These are phyloP conservation scores for Pseudorasbora parva DNA, from an alignment of 2,113 vertebrate genomes.

Conservation along the genomic window DNA sequence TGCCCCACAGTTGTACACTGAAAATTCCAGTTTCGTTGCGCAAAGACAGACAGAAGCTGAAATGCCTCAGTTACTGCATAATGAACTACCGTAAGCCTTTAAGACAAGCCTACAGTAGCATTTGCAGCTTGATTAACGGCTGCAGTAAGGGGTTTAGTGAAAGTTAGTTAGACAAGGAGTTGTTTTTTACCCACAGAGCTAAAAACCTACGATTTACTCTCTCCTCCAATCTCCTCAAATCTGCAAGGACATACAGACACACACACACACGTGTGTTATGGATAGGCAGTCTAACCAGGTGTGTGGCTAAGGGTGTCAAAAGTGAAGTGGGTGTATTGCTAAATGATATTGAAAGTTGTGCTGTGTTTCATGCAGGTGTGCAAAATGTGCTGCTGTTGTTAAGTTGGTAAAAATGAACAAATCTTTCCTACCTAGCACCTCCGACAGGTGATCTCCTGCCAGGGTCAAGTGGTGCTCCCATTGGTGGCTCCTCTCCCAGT, in stretches of 20 bases:
- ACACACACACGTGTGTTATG: slow-evolving; percentile 52
- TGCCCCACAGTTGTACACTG: slow-evolving; percentile 8
- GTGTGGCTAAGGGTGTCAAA: slow-evolving; percentile 38
- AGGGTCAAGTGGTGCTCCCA: slow-evolving; percentile 85
- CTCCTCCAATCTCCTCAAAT: slow-evolving; percentile 81
- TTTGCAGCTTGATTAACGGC: slow-evolving; percentile 36
- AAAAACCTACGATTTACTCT: slow-evolving; percentile 82
- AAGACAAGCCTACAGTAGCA: slow-evolving; percentile 36
- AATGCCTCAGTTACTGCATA: slow-evolving; percentile 33
- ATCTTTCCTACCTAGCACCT: slow-evolving; percentile 85
- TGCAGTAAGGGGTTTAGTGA: slow-evolving; percentile 51
- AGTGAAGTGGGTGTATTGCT: slow-evolving; percentile 42
- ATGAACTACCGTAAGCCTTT: slow-evolving; percentile 33
- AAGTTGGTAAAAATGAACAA: slow-evolving; percentile 11
- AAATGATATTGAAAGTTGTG: slow-evolving; percentile 38
- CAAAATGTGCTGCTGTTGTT: slow-evolving; percentile 4
- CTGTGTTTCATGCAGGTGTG: slow-evolving; percentile 53
- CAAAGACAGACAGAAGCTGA: slow-evolving; percentile 37
- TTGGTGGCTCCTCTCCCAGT: slow-evolving; percentile 90
- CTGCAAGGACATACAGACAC: slow-evolving; percentile 75
- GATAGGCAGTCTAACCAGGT: slow-evolving; percentile 39
- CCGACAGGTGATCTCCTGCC: slow-evolving; percentile 90
- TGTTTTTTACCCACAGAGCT: slow-evolving; percentile 82
- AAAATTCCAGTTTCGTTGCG: slow-evolving; percentile 44
- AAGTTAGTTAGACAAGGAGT: slow-evolving; percentile 63